These are phyloP conservation scores for Pantherophis guttatus DNA, from an alignment of 2,113 vertebrate species.

Conservation along the genomic window DNA sequence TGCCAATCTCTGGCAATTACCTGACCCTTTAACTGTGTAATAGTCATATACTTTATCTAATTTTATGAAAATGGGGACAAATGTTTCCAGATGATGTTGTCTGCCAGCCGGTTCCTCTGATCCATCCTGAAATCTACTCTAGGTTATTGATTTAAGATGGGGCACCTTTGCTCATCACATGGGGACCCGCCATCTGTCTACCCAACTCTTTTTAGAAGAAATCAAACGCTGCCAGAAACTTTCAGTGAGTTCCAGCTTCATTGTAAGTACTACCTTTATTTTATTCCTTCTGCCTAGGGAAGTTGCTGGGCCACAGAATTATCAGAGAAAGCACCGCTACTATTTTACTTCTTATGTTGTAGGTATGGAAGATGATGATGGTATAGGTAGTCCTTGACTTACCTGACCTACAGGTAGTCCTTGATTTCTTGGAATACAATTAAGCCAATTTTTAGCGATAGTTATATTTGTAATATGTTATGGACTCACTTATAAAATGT, in stretches of 20 bases:
- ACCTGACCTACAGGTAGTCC: too few species aligned
- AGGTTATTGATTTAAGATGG: slow-evolving; percentile 82
- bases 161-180: slow-evolving; percentile 59
- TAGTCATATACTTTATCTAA: background rate
- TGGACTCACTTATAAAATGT: too few species aligned
- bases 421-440: too few species aligned
- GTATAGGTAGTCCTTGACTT: background rate
- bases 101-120: background rate
- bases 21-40: background rate
- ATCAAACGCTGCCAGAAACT: slow-evolving; percentile 64
- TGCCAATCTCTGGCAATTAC: background rate
- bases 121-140: background rate
- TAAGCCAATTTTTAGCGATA: too few species aligned
- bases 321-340: background rate
- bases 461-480: too few species aligned
- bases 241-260: slow-evolving; percentile 74
- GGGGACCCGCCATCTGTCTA: slow-evolving; percentile 60
- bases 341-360: background rate
- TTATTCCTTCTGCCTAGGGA: background rate
- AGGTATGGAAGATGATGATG: background rate
- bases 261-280: slow-evolving; percentile 63
- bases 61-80: background rate
- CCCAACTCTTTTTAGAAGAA: slow-evolving; percentile 76
- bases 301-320: background rate
- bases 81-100: background rate